These are phyloP conservation scores for Sisyra nigra DNA, from an alignment of 2,888 invertebrate species.

Conservation along the genomic window DNA sequence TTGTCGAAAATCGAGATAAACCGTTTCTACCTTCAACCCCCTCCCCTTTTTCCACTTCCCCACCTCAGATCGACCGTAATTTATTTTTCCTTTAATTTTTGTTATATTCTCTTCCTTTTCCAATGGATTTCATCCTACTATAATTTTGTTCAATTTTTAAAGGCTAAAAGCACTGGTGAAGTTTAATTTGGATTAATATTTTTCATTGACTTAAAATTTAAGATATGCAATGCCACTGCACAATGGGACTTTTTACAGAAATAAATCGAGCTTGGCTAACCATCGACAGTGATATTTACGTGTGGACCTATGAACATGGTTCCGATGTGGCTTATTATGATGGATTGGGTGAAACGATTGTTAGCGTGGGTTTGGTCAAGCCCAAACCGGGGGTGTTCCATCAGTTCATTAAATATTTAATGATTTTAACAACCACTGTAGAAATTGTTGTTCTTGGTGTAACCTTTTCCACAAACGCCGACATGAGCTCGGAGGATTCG, in stretches of 20 bases:
- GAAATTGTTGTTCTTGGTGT: conserved; percentile 82
- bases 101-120: too few species aligned
- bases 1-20: too few species aligned
- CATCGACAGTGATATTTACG: conserved; percentile 93
- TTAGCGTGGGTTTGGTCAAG: conserved; percentile 79
- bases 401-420: conserved; percentile 73
- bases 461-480: conserved; percentile 35
- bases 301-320: conserved; percentile 95
- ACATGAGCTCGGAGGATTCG: conserved; percentile 30
- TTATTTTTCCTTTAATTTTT: too few species aligned
- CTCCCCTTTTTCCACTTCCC: too few species aligned
- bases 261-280: conserved; percentile 94
- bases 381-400: conserved; percentile 84
- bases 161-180: too few species aligned
- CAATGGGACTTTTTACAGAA: conserved; percentile 95
- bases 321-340: conserved; percentile 94
- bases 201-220: conserved; percentile 9
- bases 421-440: conserved; percentile 85
- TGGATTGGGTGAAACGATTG: conserved; percentile 84
- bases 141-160: too few species aligned
- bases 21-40: too few species aligned
- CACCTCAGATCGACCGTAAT: too few species aligned
- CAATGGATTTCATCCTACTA: too few species aligned
- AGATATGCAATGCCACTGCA: conserved; percentile 92
- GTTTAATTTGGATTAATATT: conserved; percentile 5